Conservation (phyloP, 2,888 invertebrate species). For the Metacarcinus magister region DNA sequence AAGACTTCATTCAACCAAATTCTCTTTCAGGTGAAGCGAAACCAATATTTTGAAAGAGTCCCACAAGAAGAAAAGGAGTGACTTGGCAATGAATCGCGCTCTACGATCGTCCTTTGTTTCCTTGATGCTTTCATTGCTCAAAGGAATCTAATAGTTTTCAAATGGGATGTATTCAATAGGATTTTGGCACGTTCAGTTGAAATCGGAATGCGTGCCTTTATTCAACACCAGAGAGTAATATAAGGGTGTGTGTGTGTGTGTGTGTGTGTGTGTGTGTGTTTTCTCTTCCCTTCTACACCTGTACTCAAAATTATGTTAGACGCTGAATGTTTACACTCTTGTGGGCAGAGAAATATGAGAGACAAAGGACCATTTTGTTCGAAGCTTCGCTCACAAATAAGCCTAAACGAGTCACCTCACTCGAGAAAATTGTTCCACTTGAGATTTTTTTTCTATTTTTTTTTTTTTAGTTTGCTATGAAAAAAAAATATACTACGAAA, state of each 20-base stretch:
- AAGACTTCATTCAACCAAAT: background rate
- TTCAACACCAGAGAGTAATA: background rate
- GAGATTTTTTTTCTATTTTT: background rate
- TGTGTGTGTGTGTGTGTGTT: background rate
- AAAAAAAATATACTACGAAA: background rate
- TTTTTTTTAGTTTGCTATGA: background rate
- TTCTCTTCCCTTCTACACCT: background rate
- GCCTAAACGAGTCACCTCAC: constrained; percentile 16
- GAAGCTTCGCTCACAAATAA: background rate
- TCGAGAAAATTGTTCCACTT: constrained; percentile 45
- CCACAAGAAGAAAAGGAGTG: background rate
- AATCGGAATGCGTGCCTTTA: background rate
- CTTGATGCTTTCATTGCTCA: constrained; percentile 8
- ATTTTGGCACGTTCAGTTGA: background rate
- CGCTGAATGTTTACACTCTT: background rate
- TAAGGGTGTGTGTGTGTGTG: background rate
- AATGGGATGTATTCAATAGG: background rate
- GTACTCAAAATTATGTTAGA: background rate
- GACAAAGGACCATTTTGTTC: background rate
- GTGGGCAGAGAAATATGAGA: constrained; percentile 8
- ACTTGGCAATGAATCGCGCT: background rate
- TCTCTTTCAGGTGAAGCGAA: constrained; percentile 3
- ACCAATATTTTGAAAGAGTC: background rate
- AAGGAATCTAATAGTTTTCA: constrained; percentile 13
- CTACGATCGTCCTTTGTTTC: background rate